Evolutionary conservation across 2,888 invertebrate species (phyloP), one percentile per base, ranked within the genome.

Genomic region (Tetheella fluctuosa): DNA sequence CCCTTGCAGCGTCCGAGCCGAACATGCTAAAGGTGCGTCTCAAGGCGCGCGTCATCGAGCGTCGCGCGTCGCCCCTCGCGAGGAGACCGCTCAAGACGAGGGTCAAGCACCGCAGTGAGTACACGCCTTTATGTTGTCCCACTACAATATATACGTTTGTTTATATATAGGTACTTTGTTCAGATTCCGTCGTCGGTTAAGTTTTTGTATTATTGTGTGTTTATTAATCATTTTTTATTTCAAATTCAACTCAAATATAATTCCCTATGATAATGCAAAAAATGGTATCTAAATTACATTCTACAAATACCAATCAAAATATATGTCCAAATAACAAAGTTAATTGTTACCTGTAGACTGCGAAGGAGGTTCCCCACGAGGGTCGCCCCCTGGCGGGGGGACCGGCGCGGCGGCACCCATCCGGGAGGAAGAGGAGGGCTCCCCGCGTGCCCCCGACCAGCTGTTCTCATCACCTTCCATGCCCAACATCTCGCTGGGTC

Each of bases 381-480:
- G 95, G 63, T 96, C 94, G 52, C 96, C 94, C 15, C 88, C 89
- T 42, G 87, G 86, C 86, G 94, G 94, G 85, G 85, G 94, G 92
- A 79, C 95, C 90, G 5, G 95, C 88, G 76, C 94, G 83, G 94
- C 88, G 89, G 95, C 96, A 25, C 96, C 96, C 72, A 97, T 97
- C 79, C 96, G 96, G 87, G 97, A 97, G 82, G 97, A 97, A 90
- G 96, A 96, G 83, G 97, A 97, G 90, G 82, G 95, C 93, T 79
- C 95, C 92, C 83, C 95, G 94, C 86, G 96, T 65, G 89, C 97
- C 91, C 93, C 96, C 93, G 90, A 96, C 93, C 89, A 96, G 64
- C 95, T 98, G 66, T 98, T 98, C 94, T 98, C 97, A 76, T 98
- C 98, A 77, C 98, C 98, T 61, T 98, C 98, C 79, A 96, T 99